A percentile compares a stretch with the other conserved stretches of the same genome.
phyloP scores from a whole-genome alignment of 2,113 vertebrate genomes.

The Leuciscus idus region DNA sequence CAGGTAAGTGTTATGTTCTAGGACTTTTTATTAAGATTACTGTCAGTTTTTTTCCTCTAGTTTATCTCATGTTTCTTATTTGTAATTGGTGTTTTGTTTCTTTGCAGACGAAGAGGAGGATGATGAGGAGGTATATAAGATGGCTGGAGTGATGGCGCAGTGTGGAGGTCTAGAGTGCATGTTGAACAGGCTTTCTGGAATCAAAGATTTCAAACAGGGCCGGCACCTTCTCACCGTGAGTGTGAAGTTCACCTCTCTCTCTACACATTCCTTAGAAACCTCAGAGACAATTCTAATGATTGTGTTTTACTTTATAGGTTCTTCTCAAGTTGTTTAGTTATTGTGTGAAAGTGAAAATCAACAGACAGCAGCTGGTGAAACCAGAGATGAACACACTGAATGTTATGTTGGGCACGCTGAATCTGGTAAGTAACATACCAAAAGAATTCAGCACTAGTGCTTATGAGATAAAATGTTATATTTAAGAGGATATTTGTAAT shows the following conservation, averaged over 20 bases:
- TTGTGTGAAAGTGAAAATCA: constrained; percentile 98
- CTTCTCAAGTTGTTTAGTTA: constrained; percentile 96
- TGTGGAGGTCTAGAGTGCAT: constrained; percentile 96
- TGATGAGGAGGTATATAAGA: constrained; percentile 98
- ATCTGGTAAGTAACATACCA: constrained; percentile 80
- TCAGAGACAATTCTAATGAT: background rate
- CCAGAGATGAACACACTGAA: constrained; percentile 99
- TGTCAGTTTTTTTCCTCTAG: background rate
- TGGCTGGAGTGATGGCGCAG: constrained; percentile 98
- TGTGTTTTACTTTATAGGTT: constrained; percentile 75
- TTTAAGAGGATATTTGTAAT: background rate
- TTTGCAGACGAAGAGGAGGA: constrained; percentile 95
- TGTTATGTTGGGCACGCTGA: constrained; percentile 97
- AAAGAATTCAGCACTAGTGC: background rate
- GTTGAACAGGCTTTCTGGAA: constrained; percentile 93
- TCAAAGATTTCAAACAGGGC: constrained; percentile 98
- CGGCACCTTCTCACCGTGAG: constrained; percentile 94
- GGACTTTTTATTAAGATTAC: background rate
- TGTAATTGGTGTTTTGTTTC: background rate
- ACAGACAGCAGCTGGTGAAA: constrained; percentile 93
- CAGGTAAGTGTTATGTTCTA: constrained; percentile 76
- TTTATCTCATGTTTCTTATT: background rate
- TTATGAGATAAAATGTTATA: background rate
- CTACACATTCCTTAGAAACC: background rate
- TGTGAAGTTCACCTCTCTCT: constrained; percentile 14